Evolutionary conservation across 2,888 invertebrate species (phyloP).

Genomic region (Diaprepes abbreviatus): DNA sequence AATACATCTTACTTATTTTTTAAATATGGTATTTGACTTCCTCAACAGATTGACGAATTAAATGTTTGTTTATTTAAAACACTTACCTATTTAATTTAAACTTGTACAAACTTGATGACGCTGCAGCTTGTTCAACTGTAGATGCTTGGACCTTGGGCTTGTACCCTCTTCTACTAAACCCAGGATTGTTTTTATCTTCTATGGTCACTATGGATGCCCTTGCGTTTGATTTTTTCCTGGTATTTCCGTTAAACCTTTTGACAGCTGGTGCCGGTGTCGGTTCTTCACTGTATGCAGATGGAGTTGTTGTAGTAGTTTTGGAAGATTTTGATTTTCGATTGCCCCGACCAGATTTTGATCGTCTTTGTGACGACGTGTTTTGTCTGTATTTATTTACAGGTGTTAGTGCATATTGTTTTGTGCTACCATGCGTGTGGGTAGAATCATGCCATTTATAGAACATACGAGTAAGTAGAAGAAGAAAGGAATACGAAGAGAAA

Average conservation of each 20-base stretch:
- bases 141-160: constrained; percentile 76
- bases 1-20: too few relatives aligned
- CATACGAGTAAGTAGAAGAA: not conserved
- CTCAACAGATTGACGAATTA: too few relatives aligned
- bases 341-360: constrained; percentile 65
- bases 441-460: constrained; percentile 34
- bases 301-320: constrained; percentile 71
- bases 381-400: constrained; percentile 67
- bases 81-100: constrained; percentile 78
- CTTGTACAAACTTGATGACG: constrained; percentile 79
- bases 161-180: constrained; percentile 72
- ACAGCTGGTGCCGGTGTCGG: constrained; percentile 66
- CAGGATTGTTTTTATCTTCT: constrained; percentile 58
- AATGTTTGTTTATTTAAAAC: too few relatives aligned
- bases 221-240: constrained; percentile 57
- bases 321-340: constrained; percentile 53
- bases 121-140: constrained; percentile 69
- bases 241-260: constrained; percentile 68
- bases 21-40: too few relatives aligned
- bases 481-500: not conserved
- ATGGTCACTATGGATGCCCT: constrained; percentile 56
- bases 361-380: constrained; percentile 63
- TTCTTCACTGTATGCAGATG: constrained; percentile 76
- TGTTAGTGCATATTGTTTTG: constrained; percentile 59
- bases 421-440: constrained; percentile 49